These are phyloP conservation scores for Salticus scenicus DNA, from an alignment of 2,888 invertebrate genomes.

Conservation along the genomic window DNA sequence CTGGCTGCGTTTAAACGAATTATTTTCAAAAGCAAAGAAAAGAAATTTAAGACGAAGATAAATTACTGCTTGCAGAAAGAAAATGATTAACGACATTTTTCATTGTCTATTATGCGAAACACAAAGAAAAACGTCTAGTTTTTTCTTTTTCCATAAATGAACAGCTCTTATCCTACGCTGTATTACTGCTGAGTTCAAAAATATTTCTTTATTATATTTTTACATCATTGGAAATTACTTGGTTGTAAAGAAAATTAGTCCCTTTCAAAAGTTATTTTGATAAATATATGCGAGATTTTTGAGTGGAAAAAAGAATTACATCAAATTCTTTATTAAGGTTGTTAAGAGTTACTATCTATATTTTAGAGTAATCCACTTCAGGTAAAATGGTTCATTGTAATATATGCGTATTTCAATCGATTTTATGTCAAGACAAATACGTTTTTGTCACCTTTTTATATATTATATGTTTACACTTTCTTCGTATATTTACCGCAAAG, in stretches of 20 bases:
- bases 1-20: constrained; percentile 6
- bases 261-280: constrained; percentile 17
- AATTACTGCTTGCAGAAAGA: constrained; percentile 14
- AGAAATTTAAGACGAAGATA: constrained; percentile 24
- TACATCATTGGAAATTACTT: constrained; percentile 13
- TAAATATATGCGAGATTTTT: not conserved
- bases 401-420: too few species aligned
- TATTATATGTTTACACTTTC: too few species aligned
- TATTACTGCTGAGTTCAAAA: constrained; percentile 8
- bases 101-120: constrained; percentile 27
- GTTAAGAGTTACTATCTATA: not conserved
- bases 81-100: constrained; percentile 23
- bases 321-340: not conserved
- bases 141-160: constrained; percentile 15
- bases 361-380: too few species aligned
- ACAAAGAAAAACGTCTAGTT: constrained; percentile 11
- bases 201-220: constrained; percentile 19
- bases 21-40: constrained; percentile 20
- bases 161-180: constrained; percentile 11
- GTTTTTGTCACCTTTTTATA: too few species aligned
- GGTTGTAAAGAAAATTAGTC: constrained; percentile 15
- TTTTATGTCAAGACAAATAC: too few species aligned
- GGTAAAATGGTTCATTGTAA: too few species aligned
- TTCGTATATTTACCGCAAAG: too few species aligned
- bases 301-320: not conserved